Conservation (phyloP, 2,113 vertebrate species). For the pig (Sus scrofa) region DNA sequence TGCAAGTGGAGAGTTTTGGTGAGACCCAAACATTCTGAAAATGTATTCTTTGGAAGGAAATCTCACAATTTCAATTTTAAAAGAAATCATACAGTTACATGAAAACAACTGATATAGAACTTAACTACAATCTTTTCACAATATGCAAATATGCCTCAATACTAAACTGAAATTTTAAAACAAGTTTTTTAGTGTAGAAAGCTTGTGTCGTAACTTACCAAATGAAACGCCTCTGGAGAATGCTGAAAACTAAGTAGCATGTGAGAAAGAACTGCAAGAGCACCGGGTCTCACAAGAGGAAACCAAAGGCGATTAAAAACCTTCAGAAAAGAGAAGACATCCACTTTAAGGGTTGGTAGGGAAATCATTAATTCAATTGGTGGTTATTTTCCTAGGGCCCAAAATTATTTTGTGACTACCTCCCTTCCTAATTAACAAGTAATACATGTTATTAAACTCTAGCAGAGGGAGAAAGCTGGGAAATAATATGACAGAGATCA, state of each 20-base stretch:
- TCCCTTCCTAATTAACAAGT: not conserved
- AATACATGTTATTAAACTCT: not conserved
- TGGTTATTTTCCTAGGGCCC: not conserved
- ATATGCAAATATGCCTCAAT: not conserved
- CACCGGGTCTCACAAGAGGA: constrained; percentile 97
- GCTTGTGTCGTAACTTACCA: constrained; percentile 90
- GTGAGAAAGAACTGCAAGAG: constrained; percentile 97
- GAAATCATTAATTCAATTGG: not conserved
- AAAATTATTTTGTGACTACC: not conserved
- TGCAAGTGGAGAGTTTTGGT: not conserved
- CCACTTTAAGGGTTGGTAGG: not conserved
- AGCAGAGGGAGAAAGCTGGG: not conserved
- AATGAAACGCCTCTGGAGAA: constrained; percentile 98
- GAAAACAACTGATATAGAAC: not conserved
- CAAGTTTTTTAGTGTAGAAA: not conserved
- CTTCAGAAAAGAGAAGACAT: constrained; percentile 83
- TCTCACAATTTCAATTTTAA: constrained; percentile 3
- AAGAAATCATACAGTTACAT: constrained; percentile 27
- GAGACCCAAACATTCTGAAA: constrained; percentile 1
- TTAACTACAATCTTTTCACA: not conserved
- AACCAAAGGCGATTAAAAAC: constrained; percentile 99
- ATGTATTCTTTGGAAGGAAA: constrained; percentile 31
- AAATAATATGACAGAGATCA: not conserved
- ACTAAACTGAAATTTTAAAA: not conserved
- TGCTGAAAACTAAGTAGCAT: constrained; percentile 99